These are phyloP conservation scores for Lasioglossum pauxillum DNA, from an alignment of 2,888 invertebrate species.

Conservation along the genomic window DNA sequence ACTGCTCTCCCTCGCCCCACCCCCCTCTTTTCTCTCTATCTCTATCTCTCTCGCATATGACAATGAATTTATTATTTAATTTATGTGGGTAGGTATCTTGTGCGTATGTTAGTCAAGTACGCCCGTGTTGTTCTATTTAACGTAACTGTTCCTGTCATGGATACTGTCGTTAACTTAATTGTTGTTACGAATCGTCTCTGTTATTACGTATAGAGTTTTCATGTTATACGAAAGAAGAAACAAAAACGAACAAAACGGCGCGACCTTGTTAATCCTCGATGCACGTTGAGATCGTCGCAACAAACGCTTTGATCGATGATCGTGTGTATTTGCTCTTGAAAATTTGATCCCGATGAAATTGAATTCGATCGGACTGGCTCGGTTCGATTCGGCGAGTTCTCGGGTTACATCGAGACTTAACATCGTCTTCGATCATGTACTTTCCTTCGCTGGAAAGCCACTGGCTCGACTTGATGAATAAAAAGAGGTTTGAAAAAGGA, in stretches of 20 bases:
- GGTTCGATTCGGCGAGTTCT: slow-evolving; percentile 47
- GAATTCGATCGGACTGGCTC: neutral
- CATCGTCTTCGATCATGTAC: slow-evolving; percentile 79
- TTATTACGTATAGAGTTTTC: slow-evolving; percentile 73
- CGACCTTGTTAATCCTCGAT: slow-evolving; percentile 74
- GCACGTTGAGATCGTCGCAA: slow-evolving; percentile 64
- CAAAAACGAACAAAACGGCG: slow-evolving; percentile 59
- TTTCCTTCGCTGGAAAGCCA: slow-evolving; percentile 76
- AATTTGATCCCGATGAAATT: neutral
- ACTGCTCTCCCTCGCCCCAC: neutral
- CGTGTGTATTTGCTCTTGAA: neutral
- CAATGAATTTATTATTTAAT: slow-evolving; percentile 41
- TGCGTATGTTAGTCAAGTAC: slow-evolving; percentile 58
- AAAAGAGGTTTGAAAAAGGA: slow-evolving; percentile 73
- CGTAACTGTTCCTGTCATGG: slow-evolving; percentile 68
- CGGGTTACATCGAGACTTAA: slow-evolving; percentile 76
- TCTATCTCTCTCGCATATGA: neutral
- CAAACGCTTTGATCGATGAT: neutral
- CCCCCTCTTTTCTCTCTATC: neutral
- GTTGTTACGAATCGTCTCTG: slow-evolving; percentile 73
- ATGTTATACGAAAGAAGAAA: slow-evolving; percentile 70
- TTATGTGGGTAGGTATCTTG: slow-evolving; percentile 51
- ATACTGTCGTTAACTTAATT: slow-evolving; percentile 73
- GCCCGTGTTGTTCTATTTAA: slow-evolving; percentile 63
- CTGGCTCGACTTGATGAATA: slow-evolving; percentile 77